Conservation (phyloP, 1,140 invertebrate species). For the Artemia franciscana region DNA sequence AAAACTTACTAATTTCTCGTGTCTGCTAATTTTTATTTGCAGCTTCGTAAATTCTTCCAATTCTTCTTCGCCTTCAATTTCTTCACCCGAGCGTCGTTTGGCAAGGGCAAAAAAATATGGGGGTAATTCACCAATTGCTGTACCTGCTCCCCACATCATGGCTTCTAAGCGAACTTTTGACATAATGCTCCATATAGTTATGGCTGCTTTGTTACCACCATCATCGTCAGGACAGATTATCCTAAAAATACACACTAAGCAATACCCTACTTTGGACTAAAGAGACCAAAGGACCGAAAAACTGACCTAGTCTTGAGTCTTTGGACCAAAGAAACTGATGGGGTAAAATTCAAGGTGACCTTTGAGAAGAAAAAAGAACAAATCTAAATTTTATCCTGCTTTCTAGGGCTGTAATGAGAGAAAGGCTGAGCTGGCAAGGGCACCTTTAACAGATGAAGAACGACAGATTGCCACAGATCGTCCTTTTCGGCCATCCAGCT, state of each 20-base stretch:
- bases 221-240: constrained; percentile 48
- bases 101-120: constrained; percentile 93
- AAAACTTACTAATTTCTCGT: neutral
- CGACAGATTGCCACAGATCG: too few relatives aligned
- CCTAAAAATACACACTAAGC: constrained; percentile 12
- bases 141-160: constrained; percentile 93
- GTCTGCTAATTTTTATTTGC: constrained; percentile 7
- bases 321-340: too few relatives aligned
- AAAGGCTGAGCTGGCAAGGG: too few relatives aligned
- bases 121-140: constrained; percentile 86
- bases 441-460: too few relatives aligned
- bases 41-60: constrained; percentile 13
- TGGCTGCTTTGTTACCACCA: constrained; percentile 30
- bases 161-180: constrained; percentile 87
- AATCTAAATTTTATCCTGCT: too few relatives aligned
- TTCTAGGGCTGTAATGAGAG: too few relatives aligned
- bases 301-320: too few relatives aligned
- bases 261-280: too few relatives aligned
- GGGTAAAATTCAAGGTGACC: too few relatives aligned
- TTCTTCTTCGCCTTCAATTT: constrained; percentile 20
- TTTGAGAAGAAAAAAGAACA: too few relatives aligned
- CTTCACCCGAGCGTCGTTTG: constrained; percentile 46
- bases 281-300: too few relatives aligned
- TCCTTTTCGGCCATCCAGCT: too few relatives aligned
- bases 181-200: constrained; percentile 68